phyloP scores from a whole-genome alignment of 2,113 vertebrate species.

The Copsychus sechellarum region DNA sequence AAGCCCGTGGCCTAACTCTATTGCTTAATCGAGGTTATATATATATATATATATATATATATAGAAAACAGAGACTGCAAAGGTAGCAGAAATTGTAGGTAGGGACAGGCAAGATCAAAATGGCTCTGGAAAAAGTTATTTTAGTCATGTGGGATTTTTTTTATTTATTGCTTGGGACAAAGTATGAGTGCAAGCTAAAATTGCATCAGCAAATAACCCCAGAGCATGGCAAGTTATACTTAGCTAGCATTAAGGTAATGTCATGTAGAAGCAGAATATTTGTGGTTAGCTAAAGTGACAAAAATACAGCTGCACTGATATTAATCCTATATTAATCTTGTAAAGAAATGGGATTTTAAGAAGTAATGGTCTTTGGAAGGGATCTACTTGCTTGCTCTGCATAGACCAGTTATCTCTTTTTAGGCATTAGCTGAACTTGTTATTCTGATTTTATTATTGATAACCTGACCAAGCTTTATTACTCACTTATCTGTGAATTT shows the following conservation, averaged over 20 bases:
- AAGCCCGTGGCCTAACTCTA: background rate
- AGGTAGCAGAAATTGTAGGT: conserved; percentile 5
- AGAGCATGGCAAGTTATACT: conserved; percentile 53
- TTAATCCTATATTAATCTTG: conserved; percentile 69
- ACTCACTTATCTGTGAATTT: conserved; percentile 5
- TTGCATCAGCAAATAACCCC: conserved; percentile 62
- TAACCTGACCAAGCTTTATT: background rate
- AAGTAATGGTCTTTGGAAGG: conserved; percentile 51
- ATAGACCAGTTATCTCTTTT: conserved; percentile 28
- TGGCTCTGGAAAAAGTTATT: conserved; percentile 44
- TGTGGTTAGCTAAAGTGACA: conserved; percentile 63
- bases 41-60: background rate
- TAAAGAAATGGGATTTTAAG: conserved; percentile 64
- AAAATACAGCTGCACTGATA: conserved; percentile 61
- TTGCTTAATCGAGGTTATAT: conserved; percentile 33
- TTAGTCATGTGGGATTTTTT: conserved; percentile 3
- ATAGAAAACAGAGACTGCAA: conserved; percentile 14
- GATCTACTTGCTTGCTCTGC: conserved; percentile 47
- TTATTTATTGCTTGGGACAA: conserved; percentile 52
- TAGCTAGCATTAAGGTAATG: conserved; percentile 70
- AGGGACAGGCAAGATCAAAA: conserved; percentile 42
- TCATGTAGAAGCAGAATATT: conserved; percentile 67
- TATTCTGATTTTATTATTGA: conserved; percentile 49
- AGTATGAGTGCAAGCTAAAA: conserved; percentile 63
- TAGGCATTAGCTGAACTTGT: conserved; percentile 24